Percentiles rank a stretch among this genome's conserved stretches.
phyloP scores from a whole-genome alignment of 1,140 invertebrate species.

The Philotrypesis tridentata region DNA sequence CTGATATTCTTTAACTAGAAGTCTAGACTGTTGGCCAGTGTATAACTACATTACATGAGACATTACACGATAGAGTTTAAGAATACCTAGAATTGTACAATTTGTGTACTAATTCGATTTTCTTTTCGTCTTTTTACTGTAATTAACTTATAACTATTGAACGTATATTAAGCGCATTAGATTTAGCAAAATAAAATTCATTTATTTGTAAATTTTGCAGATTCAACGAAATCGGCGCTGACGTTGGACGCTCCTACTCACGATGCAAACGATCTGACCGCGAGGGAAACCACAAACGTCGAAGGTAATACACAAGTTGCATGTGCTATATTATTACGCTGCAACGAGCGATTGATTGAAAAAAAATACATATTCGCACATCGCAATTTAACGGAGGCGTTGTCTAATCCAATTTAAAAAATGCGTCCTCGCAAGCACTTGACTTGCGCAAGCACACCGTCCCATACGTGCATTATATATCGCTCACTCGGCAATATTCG shows the following conservation, averaged over 20 bases:
- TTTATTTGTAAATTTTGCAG: conserved; percentile 50
- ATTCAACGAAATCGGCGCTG: conserved; percentile 66
- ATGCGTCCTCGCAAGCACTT: neutral
- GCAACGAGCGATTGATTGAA: no score
- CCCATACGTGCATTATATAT: conserved; percentile 21
- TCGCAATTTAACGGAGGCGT: neutral
- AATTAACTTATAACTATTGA: no score
- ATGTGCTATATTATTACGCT: neutral
- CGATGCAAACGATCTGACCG: conserved; percentile 67
- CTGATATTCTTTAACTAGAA: conserved; percentile 12
- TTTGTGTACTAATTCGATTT: no score
- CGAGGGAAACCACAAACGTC: conserved; percentile 68
- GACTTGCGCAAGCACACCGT: conserved; percentile 10
- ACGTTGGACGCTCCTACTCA: conserved; percentile 67
- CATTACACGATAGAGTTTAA: neutral
- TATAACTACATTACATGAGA: neutral
- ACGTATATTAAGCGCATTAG: no score
- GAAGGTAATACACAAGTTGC: conserved; percentile 63
- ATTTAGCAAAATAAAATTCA: neutral
- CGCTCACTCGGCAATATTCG: conserved; percentile 25
- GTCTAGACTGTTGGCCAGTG: conserved; percentile 5
- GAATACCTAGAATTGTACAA: neutral
- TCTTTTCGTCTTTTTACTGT: neutral
- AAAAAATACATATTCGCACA: no score
- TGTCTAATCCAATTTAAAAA: neutral